These are phyloP conservation scores for Mustela nigripes DNA, from an alignment of 2,113 vertebrate genomes.

Conservation along the genomic window DNA sequence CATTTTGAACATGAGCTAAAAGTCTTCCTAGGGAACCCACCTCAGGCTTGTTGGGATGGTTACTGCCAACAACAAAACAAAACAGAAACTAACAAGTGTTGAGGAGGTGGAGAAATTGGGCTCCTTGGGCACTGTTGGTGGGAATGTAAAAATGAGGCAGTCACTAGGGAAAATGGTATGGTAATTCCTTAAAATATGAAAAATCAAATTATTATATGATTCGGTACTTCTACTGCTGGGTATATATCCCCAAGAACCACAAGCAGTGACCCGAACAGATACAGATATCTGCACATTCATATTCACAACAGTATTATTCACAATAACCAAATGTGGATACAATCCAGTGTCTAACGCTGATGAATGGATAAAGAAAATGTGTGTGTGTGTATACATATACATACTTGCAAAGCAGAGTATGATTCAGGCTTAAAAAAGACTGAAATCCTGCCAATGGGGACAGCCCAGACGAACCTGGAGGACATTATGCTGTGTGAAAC, in stretches of 20 bases:
- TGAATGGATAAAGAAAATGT: not conserved
- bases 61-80: not conserved
- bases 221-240: not conserved
- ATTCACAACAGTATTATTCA: not conserved
- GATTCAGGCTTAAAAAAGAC: not conserved
- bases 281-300: not conserved
- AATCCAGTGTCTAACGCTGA: not conserved
- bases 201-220: not conserved
- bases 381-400: not conserved
- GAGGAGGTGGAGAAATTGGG: not conserved
- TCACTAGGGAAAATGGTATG: not conserved
- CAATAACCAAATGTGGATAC: not conserved
- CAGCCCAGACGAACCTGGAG: not conserved
- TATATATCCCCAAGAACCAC: not conserved
- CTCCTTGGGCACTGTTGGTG: not conserved
- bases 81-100: not conserved
- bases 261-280: not conserved
- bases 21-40: not conserved
- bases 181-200: not conserved
- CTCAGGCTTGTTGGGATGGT: not conserved
- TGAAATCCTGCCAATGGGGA: not conserved
- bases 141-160: not conserved
- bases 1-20: not conserved
- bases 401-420: not conserved
- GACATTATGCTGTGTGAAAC: not conserved